Conservation (phyloP, 2,797 vertebrate species). For the Cuniculus paca region DNA sequence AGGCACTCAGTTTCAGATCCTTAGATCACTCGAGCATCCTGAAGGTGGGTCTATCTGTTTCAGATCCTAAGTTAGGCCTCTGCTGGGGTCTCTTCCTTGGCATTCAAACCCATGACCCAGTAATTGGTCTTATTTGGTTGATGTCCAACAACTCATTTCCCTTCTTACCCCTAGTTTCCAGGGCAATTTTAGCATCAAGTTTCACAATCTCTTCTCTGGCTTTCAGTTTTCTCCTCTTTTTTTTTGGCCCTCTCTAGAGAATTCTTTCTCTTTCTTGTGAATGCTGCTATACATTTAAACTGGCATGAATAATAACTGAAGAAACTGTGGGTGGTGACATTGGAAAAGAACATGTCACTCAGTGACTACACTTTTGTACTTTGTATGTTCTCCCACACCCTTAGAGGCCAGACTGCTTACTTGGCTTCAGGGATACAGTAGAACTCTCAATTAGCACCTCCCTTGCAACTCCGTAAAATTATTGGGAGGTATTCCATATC, state of each 20-base stretch:
- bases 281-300: neutral
- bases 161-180: neutral
- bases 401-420: neutral
- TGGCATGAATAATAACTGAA: neutral
- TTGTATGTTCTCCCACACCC: neutral
- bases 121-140: neutral
- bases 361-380: neutral
- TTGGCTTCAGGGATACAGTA: neutral
- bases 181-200: neutral
- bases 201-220: neutral
- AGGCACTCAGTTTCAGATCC: neutral
- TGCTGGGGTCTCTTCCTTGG: neutral
- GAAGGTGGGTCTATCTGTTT: neutral
- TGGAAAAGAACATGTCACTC: neutral
- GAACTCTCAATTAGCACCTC: neutral
- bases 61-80: neutral
- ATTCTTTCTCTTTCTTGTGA: neutral
- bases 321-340: neutral
- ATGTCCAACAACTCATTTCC: neutral
- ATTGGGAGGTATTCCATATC: neutral
- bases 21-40: too few relatives aligned
- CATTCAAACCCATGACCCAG: neutral
- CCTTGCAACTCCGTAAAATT: neutral
- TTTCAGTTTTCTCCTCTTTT: neutral
- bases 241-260: neutral